Percentiles rank a stretch among this genome's conserved stretches.
These are phyloP conservation scores for Macrosoma leucophasiata DNA, from an alignment of 2,888 invertebrate species.

Conservation along the genomic window DNA sequence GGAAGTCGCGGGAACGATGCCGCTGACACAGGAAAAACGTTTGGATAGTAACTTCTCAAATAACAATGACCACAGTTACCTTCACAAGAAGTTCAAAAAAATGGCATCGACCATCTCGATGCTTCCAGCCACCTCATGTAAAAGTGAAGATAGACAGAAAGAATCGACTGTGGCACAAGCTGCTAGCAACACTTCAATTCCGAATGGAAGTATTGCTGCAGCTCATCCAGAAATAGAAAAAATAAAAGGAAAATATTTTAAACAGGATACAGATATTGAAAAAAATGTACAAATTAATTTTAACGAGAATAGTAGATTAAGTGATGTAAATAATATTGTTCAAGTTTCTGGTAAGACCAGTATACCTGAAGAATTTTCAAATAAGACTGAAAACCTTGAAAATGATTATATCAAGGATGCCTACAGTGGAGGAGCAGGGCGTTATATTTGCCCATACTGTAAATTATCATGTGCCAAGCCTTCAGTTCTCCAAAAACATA, in stretches of 20 bases:
- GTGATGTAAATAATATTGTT: conserved; percentile 67
- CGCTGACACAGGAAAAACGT: conserved; percentile 70
- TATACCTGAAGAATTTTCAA: conserved; percentile 70
- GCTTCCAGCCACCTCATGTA: conserved; percentile 48
- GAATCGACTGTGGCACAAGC: conserved; percentile 47
- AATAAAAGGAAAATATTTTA: conserved; percentile 49
- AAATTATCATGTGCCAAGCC: conserved; percentile 93
- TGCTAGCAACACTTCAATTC: conserved; percentile 49
- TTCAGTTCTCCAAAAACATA: conserved; percentile 94
- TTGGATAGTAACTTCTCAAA: conserved; percentile 66
- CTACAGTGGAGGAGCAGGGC: conserved; percentile 73
- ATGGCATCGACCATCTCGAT: conserved; percentile 79
- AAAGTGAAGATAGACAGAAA: conserved; percentile 49
- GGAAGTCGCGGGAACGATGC: conserved; percentile 62
- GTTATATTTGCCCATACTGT: conserved; percentile 92
- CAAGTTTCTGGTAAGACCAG: conserved; percentile 73
- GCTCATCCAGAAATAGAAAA: conserved; percentile 67
- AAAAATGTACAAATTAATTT: conserved; percentile 75
- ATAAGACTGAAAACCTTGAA: conserved; percentile 74
- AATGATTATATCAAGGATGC: conserved; percentile 69
- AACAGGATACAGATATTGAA: conserved; percentile 44
- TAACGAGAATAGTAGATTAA: conserved; percentile 65
- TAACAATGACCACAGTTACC: conserved; percentile 83
- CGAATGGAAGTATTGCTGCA: conserved; percentile 66
- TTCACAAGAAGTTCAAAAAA: conserved; percentile 96